Base-by-base conservation (phyloP, 2,888 invertebrate species). In the Pristionchus exspectatus region DNA sequence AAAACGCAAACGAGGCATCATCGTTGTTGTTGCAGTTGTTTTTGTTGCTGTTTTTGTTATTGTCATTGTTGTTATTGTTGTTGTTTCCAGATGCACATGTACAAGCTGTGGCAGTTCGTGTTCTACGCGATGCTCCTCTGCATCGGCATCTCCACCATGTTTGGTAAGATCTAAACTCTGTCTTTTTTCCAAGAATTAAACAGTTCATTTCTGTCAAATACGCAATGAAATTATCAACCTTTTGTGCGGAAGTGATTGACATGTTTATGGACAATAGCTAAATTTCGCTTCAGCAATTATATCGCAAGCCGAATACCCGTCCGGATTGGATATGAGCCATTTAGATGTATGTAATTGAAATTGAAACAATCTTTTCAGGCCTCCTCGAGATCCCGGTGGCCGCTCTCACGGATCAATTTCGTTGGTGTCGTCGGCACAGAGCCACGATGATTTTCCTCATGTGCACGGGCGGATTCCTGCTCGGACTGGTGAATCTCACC, bases 331-430 rank as follows among this genome's bases (percentile, higher is more conserved):
- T 38, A 38, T 3, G 3, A 38, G 5, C 38, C 38, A 5, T 38
- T 38, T 38, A 38, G 38, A 3, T 38, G 38, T 38, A 38, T n/a
- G n/a, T n/a, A 38, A 38, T 38, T 38, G 5, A 2, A 38, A 38
- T 38, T 3, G 2, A 5, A 38, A 38, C 38, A 38, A 38, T n/a
- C n/a, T 54, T 54, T 54, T 14, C 77, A 81, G 77, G 33, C 9
- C 74, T 74, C 1, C 10, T 74, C 74, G 74, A 74, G 9, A 38
- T 74, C 38, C 38, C 74, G 7, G 21, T 74, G 16, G 18, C 38
- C 38, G 74, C 74, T 12, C 74, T 74, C 74, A 18, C 74, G 18
- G 74, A 74, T 10, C 74, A 74, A 38, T 74, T 74, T 38, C 33
- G 27, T 4, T 74, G 33, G 38, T 33, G 33, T 21, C 12, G 74